These are phyloP conservation scores for Leucania comma DNA, from an alignment of 2,888 invertebrate species.

Conservation along the genomic window DNA sequence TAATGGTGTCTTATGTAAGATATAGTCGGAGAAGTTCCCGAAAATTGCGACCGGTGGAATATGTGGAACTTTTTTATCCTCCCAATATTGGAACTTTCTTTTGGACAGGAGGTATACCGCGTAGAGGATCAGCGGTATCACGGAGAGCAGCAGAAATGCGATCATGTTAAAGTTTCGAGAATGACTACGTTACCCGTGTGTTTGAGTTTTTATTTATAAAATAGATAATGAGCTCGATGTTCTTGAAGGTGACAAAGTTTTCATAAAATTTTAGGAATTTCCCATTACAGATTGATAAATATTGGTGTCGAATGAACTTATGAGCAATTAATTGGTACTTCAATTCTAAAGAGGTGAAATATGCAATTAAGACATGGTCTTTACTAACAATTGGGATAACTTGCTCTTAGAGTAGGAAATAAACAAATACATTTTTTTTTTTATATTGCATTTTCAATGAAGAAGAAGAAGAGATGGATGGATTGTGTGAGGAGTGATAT, in stretches of 20 bases:
- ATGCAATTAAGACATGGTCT: not conserved
- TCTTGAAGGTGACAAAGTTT: slow-evolving; percentile 22
- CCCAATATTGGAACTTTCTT: slow-evolving; percentile 76
- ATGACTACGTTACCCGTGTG: not conserved
- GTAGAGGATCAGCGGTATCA: slow-evolving; percentile 35
- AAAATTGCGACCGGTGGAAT: slow-evolving; percentile 72
- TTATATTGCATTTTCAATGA: too few species aligned
- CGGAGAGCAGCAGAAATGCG: slow-evolving; percentile 11
- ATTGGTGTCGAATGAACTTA: not conserved
- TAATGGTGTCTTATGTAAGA: slow-evolving; percentile 69
- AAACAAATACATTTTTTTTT: too few species aligned
- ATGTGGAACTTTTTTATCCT: slow-evolving; percentile 71
- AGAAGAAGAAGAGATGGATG: too few species aligned
- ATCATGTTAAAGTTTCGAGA: slow-evolving; percentile 39
- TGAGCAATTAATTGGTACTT: not conserved
- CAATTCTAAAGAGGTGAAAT: not conserved
- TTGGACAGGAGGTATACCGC: slow-evolving; percentile 62
- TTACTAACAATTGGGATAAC: not conserved
- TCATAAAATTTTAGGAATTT: slow-evolving; percentile 14
- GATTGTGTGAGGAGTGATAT: too few species aligned
- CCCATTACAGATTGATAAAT: not conserved
- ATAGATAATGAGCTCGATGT: slow-evolving; percentile 15
- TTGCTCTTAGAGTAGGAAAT: not conserved
- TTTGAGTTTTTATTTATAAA: slow-evolving; percentile 23
- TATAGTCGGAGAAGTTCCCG: slow-evolving; percentile 76